A percentile compares a stretch with the other conserved stretches of the same genome.
Evolutionary conservation across 2,888 invertebrate genomes (phyloP).

Genomic region (Agonum fuliginosum): DNA sequence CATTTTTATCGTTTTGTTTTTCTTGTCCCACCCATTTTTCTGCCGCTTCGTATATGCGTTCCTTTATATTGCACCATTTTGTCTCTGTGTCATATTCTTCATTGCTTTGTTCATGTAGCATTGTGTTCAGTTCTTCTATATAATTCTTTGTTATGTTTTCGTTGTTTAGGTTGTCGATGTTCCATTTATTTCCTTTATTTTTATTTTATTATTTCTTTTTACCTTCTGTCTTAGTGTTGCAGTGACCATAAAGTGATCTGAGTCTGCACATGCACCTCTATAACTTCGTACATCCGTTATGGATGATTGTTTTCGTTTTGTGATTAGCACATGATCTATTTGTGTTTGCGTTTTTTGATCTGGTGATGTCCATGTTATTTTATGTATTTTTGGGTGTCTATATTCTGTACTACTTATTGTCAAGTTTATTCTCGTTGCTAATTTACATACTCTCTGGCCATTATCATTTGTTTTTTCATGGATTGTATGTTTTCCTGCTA

Average conservation of each 20-base stretch:
- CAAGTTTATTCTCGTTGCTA: constrained; percentile 52
- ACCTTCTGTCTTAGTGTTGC: constrained; percentile 13
- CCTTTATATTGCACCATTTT: constrained; percentile 18
- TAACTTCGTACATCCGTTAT: constrained; percentile 49
- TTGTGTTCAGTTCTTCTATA: constrained; percentile 17
- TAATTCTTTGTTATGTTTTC: constrained; percentile 14
- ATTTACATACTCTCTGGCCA: constrained; percentile 51
- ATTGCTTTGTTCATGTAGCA: not conserved
- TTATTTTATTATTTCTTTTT: constrained; percentile 1
- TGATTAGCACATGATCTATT: constrained; percentile 57
- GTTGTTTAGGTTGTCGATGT: constrained; percentile 38
- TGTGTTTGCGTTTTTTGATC: constrained; percentile 47
- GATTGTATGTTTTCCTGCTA: constrained; percentile 57
- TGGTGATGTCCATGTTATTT: constrained; percentile 52
- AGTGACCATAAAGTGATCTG: constrained; percentile 46
- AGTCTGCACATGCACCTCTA: constrained; percentile 48
- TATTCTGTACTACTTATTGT: constrained; percentile 49
- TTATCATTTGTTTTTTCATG: constrained; percentile 55
- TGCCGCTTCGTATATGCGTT: constrained; percentile 31
- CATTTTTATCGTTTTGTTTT: not conserved
- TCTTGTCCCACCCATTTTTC: constrained; percentile 12
- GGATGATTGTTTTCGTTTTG: constrained; percentile 34
- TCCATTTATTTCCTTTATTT: constrained; percentile 17
- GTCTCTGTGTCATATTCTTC: constrained; percentile 12
- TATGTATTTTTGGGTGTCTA: constrained; percentile 56